Conservation (phyloP, 2,113 vertebrate species). For the Phainopepla nitens region DNA sequence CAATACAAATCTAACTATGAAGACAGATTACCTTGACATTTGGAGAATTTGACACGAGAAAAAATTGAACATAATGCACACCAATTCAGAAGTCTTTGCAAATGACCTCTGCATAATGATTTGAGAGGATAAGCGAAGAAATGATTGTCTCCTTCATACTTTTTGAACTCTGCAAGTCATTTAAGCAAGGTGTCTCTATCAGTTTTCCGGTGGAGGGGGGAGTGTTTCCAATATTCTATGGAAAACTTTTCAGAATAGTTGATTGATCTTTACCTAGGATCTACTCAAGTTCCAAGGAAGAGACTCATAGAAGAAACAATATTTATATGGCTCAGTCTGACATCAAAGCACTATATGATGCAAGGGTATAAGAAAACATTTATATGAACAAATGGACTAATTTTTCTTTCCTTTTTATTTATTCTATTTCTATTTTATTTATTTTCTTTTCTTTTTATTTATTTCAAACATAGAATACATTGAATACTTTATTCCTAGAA, state of each 20-base stretch:
- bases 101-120: not conserved
- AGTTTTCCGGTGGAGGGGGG: accelerated
- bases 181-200: not conserved
- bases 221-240: accelerated
- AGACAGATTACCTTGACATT: not conserved
- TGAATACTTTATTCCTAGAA: not conserved
- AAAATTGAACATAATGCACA: not conserved
- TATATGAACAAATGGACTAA: not conserved
- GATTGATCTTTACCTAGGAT: not conserved
- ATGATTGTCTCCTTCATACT: not conserved
- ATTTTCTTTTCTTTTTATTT: not conserved
- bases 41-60: not conserved
- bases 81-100: not conserved
- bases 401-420: not conserved
- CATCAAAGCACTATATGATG: not conserved
- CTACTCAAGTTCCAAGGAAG: not conserved
- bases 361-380: not conserved
- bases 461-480: not conserved
- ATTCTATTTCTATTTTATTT: not conserved
- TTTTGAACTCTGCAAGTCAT: not conserved
- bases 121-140: not conserved
- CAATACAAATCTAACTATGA: not conserved
- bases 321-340: not conserved
- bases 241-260: not conserved
- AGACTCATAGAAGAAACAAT: not conserved